Evolutionary conservation across 2,888 invertebrate species (phyloP).

Genomic region (Hoplodrina blanda): DNA sequence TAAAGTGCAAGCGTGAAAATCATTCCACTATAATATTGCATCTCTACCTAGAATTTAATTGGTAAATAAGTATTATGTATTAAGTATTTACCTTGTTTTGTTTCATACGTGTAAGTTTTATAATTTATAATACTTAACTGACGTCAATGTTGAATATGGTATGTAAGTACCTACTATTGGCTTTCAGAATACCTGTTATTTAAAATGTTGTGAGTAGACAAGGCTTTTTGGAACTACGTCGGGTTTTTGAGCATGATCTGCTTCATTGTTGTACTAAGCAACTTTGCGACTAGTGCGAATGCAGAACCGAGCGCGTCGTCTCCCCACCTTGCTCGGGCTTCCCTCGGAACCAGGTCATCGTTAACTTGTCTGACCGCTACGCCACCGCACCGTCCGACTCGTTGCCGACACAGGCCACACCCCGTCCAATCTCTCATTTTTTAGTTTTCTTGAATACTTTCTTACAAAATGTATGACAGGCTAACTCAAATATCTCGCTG

Average conservation of each 20-base stretch:
- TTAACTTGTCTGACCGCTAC: slow-evolving; percentile 82
- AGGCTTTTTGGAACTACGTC: slow-evolving; percentile 18
- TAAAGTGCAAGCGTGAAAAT: slow-evolving; percentile 24
- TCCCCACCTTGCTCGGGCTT: slow-evolving; percentile 80
- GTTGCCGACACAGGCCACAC: slow-evolving; percentile 75
- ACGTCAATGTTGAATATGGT: slow-evolving; percentile 32
- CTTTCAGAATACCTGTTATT: slow-evolving; percentile 9
- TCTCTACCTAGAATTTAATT: slow-evolving; percentile 40
- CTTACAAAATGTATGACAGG: slow-evolving; percentile 6
- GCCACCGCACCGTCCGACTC: slow-evolving; percentile 71
- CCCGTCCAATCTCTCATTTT: slow-evolving; percentile 69
- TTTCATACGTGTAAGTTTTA: slow-evolving; percentile 24
- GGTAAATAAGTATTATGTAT: slow-evolving; percentile 41
- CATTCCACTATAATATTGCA: slow-evolving; percentile 21
- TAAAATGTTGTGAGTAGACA: slow-evolving; percentile 7
- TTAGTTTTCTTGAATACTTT: slow-evolving; percentile 35
- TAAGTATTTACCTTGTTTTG: slow-evolving; percentile 40
- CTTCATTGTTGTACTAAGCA: slow-evolving; percentile 53
- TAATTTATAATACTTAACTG: slow-evolving; percentile 29
- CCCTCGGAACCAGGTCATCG: slow-evolving; percentile 88
- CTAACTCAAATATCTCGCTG: background rate
- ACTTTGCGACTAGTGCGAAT: slow-evolving; percentile 59
- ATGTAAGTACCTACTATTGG: background rate
- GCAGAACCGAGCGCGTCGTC: slow-evolving; percentile 59
- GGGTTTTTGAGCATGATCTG: slow-evolving; percentile 41